A percentile compares a stretch with the other conserved stretches of the same genome.
phyloP scores from a whole-genome alignment of 92 coral and sea anemone species.

The Montipora capitata region DNA sequence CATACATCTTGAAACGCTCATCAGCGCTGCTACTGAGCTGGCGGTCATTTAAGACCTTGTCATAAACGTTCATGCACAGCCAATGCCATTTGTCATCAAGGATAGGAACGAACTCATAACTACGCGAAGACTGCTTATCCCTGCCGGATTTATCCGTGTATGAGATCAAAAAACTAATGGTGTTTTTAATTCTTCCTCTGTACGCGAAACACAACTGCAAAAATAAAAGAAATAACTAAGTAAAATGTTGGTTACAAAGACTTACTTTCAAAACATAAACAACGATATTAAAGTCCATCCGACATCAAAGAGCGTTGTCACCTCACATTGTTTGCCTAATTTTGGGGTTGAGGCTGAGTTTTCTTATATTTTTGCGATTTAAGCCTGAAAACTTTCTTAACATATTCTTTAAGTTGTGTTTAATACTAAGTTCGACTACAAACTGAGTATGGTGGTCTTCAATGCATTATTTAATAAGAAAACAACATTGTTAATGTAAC shows the following conservation, averaged over 20 bases:
- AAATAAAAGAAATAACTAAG: not conserved
- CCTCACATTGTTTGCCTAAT: too few relatives aligned
- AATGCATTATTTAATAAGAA: too few relatives aligned
- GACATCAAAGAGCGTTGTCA: too few relatives aligned
- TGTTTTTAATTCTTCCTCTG: slow-evolving; percentile 65
- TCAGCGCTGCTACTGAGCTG: slow-evolving; percentile 45
- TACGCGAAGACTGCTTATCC: slow-evolving; percentile 60
- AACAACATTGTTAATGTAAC: too few relatives aligned
- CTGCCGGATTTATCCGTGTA: slow-evolving; percentile 79
- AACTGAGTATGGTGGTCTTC: too few relatives aligned
- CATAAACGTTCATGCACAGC: slow-evolving; percentile 79
- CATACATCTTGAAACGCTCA: slow-evolving; percentile 63
- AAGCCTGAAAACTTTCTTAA: too few relatives aligned
- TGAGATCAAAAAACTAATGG: slow-evolving; percentile 68
- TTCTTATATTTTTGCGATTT: too few relatives aligned
- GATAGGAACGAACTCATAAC: slow-evolving; percentile 47
- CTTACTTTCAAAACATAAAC: not conserved
- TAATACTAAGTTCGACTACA: too few relatives aligned
- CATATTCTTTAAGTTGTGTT: too few relatives aligned
- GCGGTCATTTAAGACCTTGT: slow-evolving; percentile 62
- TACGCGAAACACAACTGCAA: slow-evolving; percentile 89
- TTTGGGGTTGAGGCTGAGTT: too few relatives aligned
- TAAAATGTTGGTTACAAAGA: not conserved
- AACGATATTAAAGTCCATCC: too few relatives aligned
- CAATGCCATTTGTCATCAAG: slow-evolving; percentile 73